Percentiles rank a stretch among this genome's conserved stretches.
phyloP scores from a whole-genome alignment of 2,113 vertebrate genomes.

The Panthera tigris region DNA sequence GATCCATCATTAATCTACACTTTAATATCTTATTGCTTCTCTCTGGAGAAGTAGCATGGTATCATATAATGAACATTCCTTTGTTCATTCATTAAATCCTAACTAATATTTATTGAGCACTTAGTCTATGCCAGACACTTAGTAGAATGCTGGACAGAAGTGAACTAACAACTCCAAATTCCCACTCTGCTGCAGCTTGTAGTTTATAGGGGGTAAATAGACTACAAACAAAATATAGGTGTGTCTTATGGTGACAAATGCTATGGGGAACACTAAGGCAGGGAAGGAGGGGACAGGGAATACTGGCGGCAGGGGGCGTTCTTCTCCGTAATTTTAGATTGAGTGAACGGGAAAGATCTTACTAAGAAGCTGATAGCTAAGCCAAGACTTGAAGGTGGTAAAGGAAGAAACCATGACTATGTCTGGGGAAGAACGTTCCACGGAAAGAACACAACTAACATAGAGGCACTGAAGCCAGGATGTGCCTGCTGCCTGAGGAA shows the following conservation, averaged over 20 bases:
- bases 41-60: neutral
- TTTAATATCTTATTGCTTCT: slow-evolving; percentile 37
- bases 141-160: neutral
- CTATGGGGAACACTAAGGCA: neutral
- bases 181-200: neutral
- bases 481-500: neutral
- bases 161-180: neutral
- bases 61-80: neutral
- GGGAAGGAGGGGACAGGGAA: neutral
- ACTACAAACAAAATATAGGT: neutral
- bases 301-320: neutral
- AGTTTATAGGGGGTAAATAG: slow-evolving; percentile 7
- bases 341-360: neutral
- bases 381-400: neutral
- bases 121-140: neutral
- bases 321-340: slow-evolving; percentile 19
- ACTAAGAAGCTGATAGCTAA: slow-evolving; percentile 22
- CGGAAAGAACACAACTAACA: neutral
- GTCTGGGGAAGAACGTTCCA: neutral
- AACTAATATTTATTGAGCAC: slow-evolving; percentile 34
- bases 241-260: neutral
- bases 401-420: neutral
- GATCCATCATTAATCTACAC: slow-evolving; percentile 4
- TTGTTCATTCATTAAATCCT: neutral
- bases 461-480: neutral